Evolutionary conservation across 2,113 vertebrate genomes (phyloP), one percentile per base, ranked within the genome.

Genomic region (Morone saxatilis): DNA sequence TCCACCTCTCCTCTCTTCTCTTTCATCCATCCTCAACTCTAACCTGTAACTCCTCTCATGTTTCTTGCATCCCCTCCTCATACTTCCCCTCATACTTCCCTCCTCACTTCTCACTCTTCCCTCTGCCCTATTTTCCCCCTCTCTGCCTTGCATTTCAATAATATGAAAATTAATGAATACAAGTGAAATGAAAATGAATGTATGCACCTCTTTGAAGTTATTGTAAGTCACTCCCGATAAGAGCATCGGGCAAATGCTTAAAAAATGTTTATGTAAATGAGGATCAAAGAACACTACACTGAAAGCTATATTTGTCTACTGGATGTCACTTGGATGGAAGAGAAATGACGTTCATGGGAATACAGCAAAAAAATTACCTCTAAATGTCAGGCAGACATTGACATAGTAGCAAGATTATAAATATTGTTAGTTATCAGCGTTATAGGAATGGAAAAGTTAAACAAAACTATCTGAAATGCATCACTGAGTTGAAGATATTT

Each of bases 161-260:
- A 43, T 25, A 78, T 47, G 43, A 76, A 88, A 84, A 72, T 82
- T 31, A 83, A 78, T 89, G 60, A 82, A 59, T 60, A 69, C 67
- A 86, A 78, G 20, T 62, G 50, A 70, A 86, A 76, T 36, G 53
- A 80, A 83, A 87, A 83, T 70, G 14, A 83, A 88, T 62, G 22
- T 53, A 47, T 78, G 74, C 66, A 78, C 60, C 50, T 79, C 83
- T 89, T 87, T 91, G 86, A 92, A 88, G 88, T 89, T 67, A 75
- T 63, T 87, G 69, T 80, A 84, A 80, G 74, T 86, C 61, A 73
- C 67, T 82, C 53, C 11, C 11, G 67, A 87, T 89, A 85, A 63
- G 71, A 74, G 67, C 76, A 81, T 48, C 71, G 81, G 17, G 62
- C 14, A 19, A 85, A 72, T 81, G 51, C 71, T 79, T 68, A 45